Base-by-base conservation (phyloP, 1,140 invertebrate species). In the Steinernema khuongi region DNA sequence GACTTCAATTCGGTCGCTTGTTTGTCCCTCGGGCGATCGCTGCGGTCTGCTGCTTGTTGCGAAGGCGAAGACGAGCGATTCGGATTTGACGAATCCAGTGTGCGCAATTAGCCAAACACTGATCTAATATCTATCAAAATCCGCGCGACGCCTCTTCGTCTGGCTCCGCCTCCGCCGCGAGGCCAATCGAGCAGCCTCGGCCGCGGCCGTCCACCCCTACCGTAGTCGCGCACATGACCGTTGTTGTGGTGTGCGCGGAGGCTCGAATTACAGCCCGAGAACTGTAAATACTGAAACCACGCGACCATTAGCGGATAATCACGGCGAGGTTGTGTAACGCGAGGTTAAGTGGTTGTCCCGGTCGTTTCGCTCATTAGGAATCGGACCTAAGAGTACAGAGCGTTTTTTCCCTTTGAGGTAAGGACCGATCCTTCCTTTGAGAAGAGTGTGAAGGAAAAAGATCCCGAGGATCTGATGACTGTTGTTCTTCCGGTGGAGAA, bases 61-160 rank as follows among this genome's bases (percentile, higher is more conserved):
- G 22, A 60, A 60, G 50, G 50, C 50, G 50, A 60, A 60, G 50
- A 60, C 50, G 50, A 22, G 22, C 50, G 50, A 60, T 60, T 60
- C 50, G 50, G 50, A 60, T 60, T 60, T 60, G 50, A 60, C 50
- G 50, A 60, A 60, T 60, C 50, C 50, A 60, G 50, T 60, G 50
- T 60, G 50, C 50, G 50, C 50, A 60, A 60, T 60, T 60, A 60
- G 50, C 50, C 50, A 60, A 60, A 60, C 50, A 60, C 50, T 60
- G 50, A 60, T 60, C 50, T 60, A 60, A 60, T 60, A 60, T 60
- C 50, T 60, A 60, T 60, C 50, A 60, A 60, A 60, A 60, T 60
- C 50, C 22, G 50, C 50, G 50, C 50, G 50, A 60, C 50, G 50
- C 50, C 50, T 60, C 22, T 14, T 14, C 50, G 50, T 26, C 50